Evolutionary conservation across 2,888 invertebrate genomes (phyloP), one percentile per base, ranked within the genome.

Genomic region (Formica aserva): DNA sequence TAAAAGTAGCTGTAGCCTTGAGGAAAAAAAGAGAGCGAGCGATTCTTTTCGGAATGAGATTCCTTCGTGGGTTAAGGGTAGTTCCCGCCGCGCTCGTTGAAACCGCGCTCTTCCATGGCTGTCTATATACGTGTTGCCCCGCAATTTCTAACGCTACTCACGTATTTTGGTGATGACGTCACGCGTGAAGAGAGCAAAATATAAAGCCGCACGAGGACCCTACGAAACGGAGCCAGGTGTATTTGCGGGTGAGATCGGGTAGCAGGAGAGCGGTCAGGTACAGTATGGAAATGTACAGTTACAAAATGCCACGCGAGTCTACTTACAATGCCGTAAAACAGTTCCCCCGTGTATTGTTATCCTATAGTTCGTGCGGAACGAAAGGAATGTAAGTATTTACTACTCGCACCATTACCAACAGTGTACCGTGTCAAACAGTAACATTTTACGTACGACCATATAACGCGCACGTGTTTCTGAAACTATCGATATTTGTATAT

Each of bases 161-260:
- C 94, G 94, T 94, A 94, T 93, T 93, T 89, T 93, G 86, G 93
- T 94, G 94, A 94, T 94, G 94, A 94, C 93, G 94, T 94, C 94
- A 94, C 94, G 94, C 94, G 92, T 94, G 93, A 94, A 93, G 91
- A 92, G 92, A 92, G 90, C 92, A 90, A 94, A 93, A 94, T 94
- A 94, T 94, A 94, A 94, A 94, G 93, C 92, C 89, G 89, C 90
- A 86, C 86, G 83, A 90, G 89, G 87, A 89, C 90, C 86, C 87
- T 88, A 84, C 72, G 75, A 35, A 80, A 83, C 63, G 63, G 83
- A 84, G 81, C 67, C 88, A 90, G 89, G 88, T 88, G 90, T 88
- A 87, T 87, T 84, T 63, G 85, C 69, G 63, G 57, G 38, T 22
- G 48, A 32, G 71, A 35, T 26, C 5, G 35, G 57, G 18, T 29